Evolutionary conservation across 2,113 vertebrate genomes (phyloP), one percentile per base, ranked within the genome.

Genomic region (Forbesichthys papilliferus): DNA sequence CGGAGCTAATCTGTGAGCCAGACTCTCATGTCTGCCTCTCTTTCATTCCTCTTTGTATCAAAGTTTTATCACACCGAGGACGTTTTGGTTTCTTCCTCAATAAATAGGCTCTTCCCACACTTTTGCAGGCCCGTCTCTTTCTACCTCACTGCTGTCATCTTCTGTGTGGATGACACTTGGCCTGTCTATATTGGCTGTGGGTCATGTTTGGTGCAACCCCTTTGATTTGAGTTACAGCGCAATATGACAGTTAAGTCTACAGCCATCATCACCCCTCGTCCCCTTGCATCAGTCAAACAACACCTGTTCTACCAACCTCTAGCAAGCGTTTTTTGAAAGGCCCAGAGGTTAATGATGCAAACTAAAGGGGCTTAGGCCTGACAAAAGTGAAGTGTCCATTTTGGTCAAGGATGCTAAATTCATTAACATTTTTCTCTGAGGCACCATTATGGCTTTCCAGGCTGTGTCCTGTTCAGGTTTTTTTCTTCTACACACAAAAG

Each of bases 381-480:
- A 77, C 74, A 86, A 81, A 87, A 91, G 84, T 91, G 84, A 88
- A 92, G 87, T 87, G 75, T 92, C 78, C 76, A 87, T 92, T 83
- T 90, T 90, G 81, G 87, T 90, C 90, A 48, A 36, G 89, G 89
- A 92, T 88, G 88, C 90, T 87, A 88, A 91, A 93, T 93, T 93
- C 88, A 94, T 92, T 89, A 88, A 92, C 88, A 87, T 87, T 89
- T 85, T 78, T 83, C 69, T 67, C 80, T 94, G 86, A 94, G 95
- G 93, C 89, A 91, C 91, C 89, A 90, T 95, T 94, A 93, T 90
- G 86, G 90, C 89, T 92, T 95, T 95, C 94, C 92, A 94, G 91
- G 75, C 92, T 90, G 89, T 93, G 95, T 95, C 93, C 94, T 95
- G 93, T 90, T 80, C 93, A 87, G 90, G 92, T 92, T 91, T 88